Percentiles rank a stretch among this genome's conserved stretches.
Conservation (phyloP, 2,797 vertebrate species). For the Petrocephalus schoutedeni region DNA sequence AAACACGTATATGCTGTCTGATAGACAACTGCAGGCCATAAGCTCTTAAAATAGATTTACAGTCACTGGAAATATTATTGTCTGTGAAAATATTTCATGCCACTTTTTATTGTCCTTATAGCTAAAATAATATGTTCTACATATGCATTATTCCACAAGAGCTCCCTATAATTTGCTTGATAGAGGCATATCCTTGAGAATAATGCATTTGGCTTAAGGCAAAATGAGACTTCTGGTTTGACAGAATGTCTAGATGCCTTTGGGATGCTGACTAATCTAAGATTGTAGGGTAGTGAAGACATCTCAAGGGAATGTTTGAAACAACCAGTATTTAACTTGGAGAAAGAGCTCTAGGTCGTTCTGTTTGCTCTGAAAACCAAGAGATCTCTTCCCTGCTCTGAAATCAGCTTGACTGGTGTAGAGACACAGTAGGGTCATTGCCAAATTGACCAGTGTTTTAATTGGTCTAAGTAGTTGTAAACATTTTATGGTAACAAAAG, state of each 20-base stretch:
- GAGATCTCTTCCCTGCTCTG: neutral
- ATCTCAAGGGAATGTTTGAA: neutral
- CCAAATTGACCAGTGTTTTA: neutral
- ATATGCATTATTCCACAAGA: neutral
- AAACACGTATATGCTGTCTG: neutral
- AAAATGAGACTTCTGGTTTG: slow-evolving; percentile 25
- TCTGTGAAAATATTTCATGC: neutral
- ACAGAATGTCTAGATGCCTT: slow-evolving; percentile 31
- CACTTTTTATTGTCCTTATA: neutral
- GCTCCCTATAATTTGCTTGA: slow-evolving; percentile 17
- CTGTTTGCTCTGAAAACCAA: neutral
- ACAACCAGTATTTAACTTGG: neutral
- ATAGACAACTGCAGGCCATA: neutral
- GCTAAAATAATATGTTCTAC: neutral
- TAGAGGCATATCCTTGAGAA: slow-evolving; percentile 28
- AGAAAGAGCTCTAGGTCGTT: neutral
- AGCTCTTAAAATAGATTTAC: neutral
- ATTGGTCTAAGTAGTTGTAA: neutral
- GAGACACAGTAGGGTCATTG: neutral
- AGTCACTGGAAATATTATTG: slow-evolving; percentile 16
- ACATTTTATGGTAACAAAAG: neutral
- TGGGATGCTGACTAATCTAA: slow-evolving; percentile 43
- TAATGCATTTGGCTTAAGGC: slow-evolving; percentile 41
- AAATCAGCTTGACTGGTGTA: neutral
- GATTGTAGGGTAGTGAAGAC: neutral